Evolutionary conservation across 2,888 invertebrate genomes (phyloP).

Genomic region (Micoletzkya japonica): DNA sequence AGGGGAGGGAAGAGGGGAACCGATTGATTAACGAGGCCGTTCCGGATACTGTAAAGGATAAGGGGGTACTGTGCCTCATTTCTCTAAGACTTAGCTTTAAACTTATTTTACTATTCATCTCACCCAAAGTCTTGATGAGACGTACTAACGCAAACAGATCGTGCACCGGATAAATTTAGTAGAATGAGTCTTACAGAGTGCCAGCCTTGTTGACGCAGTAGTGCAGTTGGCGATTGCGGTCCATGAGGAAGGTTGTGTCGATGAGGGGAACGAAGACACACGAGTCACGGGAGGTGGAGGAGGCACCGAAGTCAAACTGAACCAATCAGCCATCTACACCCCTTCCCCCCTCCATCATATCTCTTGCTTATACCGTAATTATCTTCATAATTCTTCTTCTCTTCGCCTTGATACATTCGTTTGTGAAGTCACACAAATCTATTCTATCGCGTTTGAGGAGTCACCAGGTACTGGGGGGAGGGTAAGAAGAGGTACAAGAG

Average conservation of each 20-base stretch:
- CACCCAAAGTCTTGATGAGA: no score
- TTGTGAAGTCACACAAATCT: no score
- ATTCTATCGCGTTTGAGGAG: no score
- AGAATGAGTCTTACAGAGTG: slow-evolving; percentile 38
- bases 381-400: no score
- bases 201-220: slow-evolving; percentile 40
- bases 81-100: no score
- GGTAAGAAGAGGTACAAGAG: background rate
- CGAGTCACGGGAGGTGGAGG: slow-evolving; percentile 31
- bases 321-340: background rate
- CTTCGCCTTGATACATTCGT: no score
- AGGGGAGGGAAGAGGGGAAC: slow-evolving; percentile 44
- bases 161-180: no score
- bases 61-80: no score
- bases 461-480: background rate
- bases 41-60: slow-evolving; percentile 37
- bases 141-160: no score
- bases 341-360: no score
- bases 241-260: slow-evolving; percentile 44
- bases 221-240: slow-evolving; percentile 43
- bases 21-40: slow-evolving; percentile 39
- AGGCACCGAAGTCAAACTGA: slow-evolving; percentile 35
- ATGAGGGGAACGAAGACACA: slow-evolving; percentile 35
- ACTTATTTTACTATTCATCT: no score
- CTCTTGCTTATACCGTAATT: no score